Conservation (phyloP, 2,888 invertebrate species). For the Drepanosiphum platanoidis region DNA sequence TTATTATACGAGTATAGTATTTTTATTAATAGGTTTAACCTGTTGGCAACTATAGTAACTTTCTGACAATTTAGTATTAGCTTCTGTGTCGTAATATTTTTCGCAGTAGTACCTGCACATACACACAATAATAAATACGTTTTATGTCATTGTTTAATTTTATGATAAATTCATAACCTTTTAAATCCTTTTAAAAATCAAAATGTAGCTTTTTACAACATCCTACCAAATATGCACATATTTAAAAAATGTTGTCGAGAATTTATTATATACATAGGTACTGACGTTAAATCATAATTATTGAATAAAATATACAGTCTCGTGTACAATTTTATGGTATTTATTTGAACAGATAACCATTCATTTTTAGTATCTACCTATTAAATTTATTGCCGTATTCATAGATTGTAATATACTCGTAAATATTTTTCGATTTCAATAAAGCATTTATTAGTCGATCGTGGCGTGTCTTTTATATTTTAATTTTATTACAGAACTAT, state of each 20-base stretch:
- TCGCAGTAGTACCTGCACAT: not conserved
- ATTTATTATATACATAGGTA: not conserved
- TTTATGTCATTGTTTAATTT: not conserved
- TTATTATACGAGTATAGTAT: no score
- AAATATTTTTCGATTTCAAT: not conserved
- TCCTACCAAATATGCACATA: not conserved
- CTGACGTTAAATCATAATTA: not conserved
- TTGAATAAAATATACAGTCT: not conserved
- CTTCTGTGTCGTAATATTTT: not conserved
- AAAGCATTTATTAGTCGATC: not conserved
- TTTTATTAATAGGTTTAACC: constrained; percentile 6
- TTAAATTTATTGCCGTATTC: no score
- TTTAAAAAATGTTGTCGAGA: no score
- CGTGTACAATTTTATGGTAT: not conserved
- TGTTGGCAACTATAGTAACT: not conserved
- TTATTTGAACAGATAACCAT: no score
- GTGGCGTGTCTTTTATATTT: no score
- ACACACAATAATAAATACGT: no score
- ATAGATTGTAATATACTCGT: no score
- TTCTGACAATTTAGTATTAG: not conserved
- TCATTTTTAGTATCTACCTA: no score
- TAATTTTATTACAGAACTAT: no score
- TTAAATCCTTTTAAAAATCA: not conserved
- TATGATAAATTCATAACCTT: no score
- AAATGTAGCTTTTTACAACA: not conserved